A percentile compares a stretch with the other conserved stretches of the same genome.
phyloP scores from a whole-genome alignment of 2,888 invertebrate genomes.

The Ophion ellenae region DNA sequence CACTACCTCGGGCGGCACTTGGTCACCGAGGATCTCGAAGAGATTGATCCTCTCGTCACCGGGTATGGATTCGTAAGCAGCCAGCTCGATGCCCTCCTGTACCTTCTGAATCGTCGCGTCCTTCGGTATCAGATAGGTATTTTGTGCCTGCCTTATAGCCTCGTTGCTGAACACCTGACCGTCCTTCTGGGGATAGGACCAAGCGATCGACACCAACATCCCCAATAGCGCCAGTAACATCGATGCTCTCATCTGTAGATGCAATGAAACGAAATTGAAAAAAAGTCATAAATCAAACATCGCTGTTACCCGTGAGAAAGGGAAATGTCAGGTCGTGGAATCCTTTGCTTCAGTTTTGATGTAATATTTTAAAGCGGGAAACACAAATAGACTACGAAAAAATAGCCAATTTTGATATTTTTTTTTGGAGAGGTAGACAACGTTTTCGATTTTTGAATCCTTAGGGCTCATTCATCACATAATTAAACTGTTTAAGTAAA shows the following conservation, averaged over 20 bases:
- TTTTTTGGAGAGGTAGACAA: too few species aligned
- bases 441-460: too few species aligned
- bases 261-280: background rate
- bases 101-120: constrained; percentile 95
- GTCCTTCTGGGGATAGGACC: constrained; percentile 90
- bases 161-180: constrained; percentile 93
- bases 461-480: too few species aligned
- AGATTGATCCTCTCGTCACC: constrained; percentile 93
- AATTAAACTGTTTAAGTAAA: too few species aligned
- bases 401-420: too few species aligned
- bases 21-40: constrained; percentile 93
- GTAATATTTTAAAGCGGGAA: background rate
- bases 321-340: constrained; percentile 1
- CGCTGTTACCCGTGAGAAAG: background rate
- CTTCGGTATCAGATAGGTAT: constrained; percentile 92
- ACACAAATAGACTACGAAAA: too few species aligned
- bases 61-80: constrained; percentile 94
- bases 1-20: constrained; percentile 94
- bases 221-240: constrained; percentile 80
- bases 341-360: constrained; percentile 27
- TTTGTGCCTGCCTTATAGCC: constrained; percentile 94
- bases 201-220: constrained; percentile 84
- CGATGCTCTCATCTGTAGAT: constrained; percentile 78
- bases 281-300: background rate
- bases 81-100: constrained; percentile 93